Evolutionary conservation across 2,888 invertebrate genomes (phyloP), one percentile per base, ranked within the genome.

Genomic region (Habroteleia sp.): DNA sequence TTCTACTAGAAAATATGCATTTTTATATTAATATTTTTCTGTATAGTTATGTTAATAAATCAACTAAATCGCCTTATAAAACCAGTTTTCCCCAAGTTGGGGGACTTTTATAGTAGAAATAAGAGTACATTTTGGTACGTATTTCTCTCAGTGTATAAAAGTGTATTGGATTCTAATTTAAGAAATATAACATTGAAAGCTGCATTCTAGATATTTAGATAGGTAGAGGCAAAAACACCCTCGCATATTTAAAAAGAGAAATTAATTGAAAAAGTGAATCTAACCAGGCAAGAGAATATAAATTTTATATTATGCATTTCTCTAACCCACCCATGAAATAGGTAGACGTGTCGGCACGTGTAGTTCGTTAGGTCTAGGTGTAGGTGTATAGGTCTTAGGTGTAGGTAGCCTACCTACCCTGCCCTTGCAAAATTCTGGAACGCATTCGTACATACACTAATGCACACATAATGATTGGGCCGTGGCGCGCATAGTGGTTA

Each of bases 401-500:
- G 82, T 83, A 83, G 84, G 83, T 85, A 85, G 84, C 78, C 79
- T 80, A 82, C 80, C 80, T 81, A 83, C 79, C 81, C 81, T 68
- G 79, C 68, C 77, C 81, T 80, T 82, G 82, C 80, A 78, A 78
- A 80, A 78, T 82, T 80, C 74, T 80, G 80, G 74, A 82, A 82
- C 77, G 78, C 81, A 76, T 81, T 72, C 54, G 56, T 73, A 71
- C 66, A 74, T 50, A 65, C 63, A 79, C 78, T 76, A 72, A 80
- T 69, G 77, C 78, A 79, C 79, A 74, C 56, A 72, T 77, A 48
- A 77, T 33, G 17, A 50, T 56, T 79, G 80, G 83, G 81, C 82
- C 82, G 83, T 84, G 85, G 84, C 81, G 81, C 84, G 80, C 84
- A 87, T 85, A 87, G 85, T 76, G 83, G 83, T 86, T n/a, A 87